Evolutionary conservation across 2,797 vertebrate species (phyloP), one percentile per base, ranked within the genome.

Genomic region (Rhodeus uyekii): DNA sequence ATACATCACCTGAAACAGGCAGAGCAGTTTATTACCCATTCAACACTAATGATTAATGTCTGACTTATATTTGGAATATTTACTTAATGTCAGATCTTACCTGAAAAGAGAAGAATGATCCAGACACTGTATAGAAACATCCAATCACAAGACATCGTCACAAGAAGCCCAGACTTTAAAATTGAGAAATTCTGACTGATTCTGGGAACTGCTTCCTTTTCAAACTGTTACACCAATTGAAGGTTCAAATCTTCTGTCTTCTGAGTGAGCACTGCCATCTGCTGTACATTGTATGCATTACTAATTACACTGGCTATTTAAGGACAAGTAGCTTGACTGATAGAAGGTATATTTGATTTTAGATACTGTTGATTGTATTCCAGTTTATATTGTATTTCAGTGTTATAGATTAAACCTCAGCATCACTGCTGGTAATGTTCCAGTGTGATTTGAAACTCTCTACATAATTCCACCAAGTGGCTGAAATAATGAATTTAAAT

Each of bases 81-180:
- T 46, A 19, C 67, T 46, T 18, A 72, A 19, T 34, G 5, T 8
- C 2, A 10, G 5, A 50, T 4, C 29, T 72, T 34, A 50, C 27
- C 44, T 72, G 44, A 72, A n/a, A 72, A 50, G 27, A 48, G 19
- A 72, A 50, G 44, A 72, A 72, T 50, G 29, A 50, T 22, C 29
- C 44, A 72, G 69, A 34, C 0, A 36, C 18, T 50, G 18, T 0
- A 50, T n/a, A n/a, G n/a, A 72, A 72, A 50, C 69, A 72, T 50
- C 29, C n/a, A n/a, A n/a, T n/a, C n/a, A n/a, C n/a, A n/a, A n/a
- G 0, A 3, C 24, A 72, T 72, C 46, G 22, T 50, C 29, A 13
- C 44, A 34, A 69, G 44, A 16, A 50, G 29, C 46, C 4, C 14
- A 10, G 29, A 69, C 24, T 34, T 3, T n/a, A 29, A 7, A 22